Conservation (phyloP, 2,888 invertebrate genomes). For the Scrobipalpa atriplicella region DNA sequence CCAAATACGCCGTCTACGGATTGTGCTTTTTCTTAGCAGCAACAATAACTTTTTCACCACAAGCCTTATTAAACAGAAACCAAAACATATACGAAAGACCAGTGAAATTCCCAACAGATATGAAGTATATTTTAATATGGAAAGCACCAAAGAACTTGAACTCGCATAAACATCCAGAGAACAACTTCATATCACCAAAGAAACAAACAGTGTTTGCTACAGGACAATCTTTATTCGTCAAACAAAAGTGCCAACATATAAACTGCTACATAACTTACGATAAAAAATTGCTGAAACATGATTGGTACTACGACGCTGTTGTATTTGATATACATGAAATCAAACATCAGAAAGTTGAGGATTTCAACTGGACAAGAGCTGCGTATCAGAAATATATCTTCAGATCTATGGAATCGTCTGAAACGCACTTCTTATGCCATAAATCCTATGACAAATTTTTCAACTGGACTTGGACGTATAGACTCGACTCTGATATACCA, state of each 20-base stretch:
- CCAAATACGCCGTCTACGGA: constrained; percentile 46
- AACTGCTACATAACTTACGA: constrained; percentile 71
- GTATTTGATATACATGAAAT: constrained; percentile 59
- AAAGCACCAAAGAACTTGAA: constrained; percentile 40
- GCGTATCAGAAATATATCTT: constrained; percentile 65
- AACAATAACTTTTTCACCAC: constrained; percentile 50
- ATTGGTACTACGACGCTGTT: constrained; percentile 64
- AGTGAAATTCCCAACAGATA: constrained; percentile 56
- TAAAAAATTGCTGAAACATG: constrained; percentile 46
- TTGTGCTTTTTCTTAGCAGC: constrained; percentile 42
- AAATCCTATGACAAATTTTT: constrained; percentile 63
- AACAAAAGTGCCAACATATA: constrained; percentile 60
- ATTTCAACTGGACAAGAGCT: constrained; percentile 51
- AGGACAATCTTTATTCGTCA: constrained; percentile 61
- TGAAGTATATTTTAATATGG: constrained; percentile 72
- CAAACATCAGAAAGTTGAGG: constrained; percentile 42
- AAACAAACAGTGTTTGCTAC: constrained; percentile 35
- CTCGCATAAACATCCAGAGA: constrained; percentile 19
- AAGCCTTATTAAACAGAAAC: constrained; percentile 37
- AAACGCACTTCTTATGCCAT: constrained; percentile 59
- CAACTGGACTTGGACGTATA: constrained; percentile 76
- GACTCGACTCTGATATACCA: constrained; percentile 64
- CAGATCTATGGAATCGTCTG: constrained; percentile 59
- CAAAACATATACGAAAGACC: background rate
- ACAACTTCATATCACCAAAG: background rate